Conservation (phyloP, 2,113 vertebrate genomes). For the Oceanites oceanicus region DNA sequence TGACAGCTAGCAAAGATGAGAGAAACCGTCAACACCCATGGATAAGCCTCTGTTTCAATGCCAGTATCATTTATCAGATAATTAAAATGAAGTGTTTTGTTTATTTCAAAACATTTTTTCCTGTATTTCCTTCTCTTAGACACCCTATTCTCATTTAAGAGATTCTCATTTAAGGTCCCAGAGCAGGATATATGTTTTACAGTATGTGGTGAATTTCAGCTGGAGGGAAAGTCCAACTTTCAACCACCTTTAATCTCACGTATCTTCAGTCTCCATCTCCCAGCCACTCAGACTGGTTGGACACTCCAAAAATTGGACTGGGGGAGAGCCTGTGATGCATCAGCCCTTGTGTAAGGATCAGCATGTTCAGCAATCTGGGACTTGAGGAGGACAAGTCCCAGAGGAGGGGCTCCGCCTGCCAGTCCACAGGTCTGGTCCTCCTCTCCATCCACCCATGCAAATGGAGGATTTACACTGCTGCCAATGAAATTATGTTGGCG, state of each 20-base stretch:
- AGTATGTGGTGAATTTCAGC: not conserved
- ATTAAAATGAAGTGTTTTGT: not conserved
- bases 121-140: not conserved
- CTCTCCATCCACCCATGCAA: not conserved
- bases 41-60: not conserved
- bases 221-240: not conserved
- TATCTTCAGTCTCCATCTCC: not conserved
- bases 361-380: not conserved
- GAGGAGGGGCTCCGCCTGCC: not conserved
- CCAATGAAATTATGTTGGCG: accelerated
- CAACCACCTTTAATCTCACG: not conserved
- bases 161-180: not conserved
- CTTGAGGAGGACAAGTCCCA: not conserved
- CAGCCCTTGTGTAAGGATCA: not conserved
- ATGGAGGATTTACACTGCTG: not conserved
- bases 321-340: not conserved
- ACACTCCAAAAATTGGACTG: not conserved
- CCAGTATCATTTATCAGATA: not conserved
- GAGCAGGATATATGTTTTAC: not conserved
- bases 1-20: not conserved
- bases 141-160: not conserved
- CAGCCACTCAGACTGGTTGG: accelerated
- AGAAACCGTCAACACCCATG: not conserved
- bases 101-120: not conserved
- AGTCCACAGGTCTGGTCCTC: not conserved